A percentile compares a stretch with the other conserved stretches of the same genome.
Conservation (phyloP, 2,113 vertebrate genomes). For the Leuciscus idus region DNA sequence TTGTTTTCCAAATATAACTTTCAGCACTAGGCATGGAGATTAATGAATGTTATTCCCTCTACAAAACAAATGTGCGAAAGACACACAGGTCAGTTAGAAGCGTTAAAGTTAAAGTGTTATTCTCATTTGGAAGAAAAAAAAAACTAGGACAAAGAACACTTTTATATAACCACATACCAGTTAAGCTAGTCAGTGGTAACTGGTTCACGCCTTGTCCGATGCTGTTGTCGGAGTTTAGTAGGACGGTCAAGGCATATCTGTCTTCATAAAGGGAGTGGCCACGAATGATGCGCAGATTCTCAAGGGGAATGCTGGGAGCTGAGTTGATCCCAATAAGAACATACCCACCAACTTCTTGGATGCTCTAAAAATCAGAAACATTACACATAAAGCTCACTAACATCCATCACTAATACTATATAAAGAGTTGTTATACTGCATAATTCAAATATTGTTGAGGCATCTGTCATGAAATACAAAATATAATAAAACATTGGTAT, state of each 20-base stretch:
- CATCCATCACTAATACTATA: neutral
- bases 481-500: neutral
- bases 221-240: constrained; percentile 80
- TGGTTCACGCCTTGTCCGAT: constrained; percentile 69
- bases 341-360: constrained; percentile 93
- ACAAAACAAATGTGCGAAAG: too few species aligned
- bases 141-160: neutral
- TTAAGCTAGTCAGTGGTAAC: constrained; percentile 82
- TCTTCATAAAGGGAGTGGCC: constrained; percentile 87
- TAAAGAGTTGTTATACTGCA: neutral
- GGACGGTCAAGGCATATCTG: constrained; percentile 78
- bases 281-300: constrained; percentile 91
- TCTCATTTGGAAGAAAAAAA: neutral
- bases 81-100: too few species aligned
- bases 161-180: constrained; percentile 74
- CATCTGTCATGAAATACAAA: neutral
- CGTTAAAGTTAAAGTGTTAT: neutral
- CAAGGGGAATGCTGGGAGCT: constrained; percentile 83
- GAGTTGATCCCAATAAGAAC: constrained; percentile 89
- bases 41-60: too few species aligned
- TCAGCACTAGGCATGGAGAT: too few species aligned
- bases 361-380: constrained; percentile 74
- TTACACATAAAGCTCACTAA: neutral
- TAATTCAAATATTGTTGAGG: too few species aligned
- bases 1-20: too few species aligned